A percentile compares a stretch with the other conserved stretches of the same genome.
These are phyloP conservation scores for Corythoichthys haematopterus DNA, from an alignment of 2,113 vertebrate genomes.

Conservation along the genomic window DNA sequence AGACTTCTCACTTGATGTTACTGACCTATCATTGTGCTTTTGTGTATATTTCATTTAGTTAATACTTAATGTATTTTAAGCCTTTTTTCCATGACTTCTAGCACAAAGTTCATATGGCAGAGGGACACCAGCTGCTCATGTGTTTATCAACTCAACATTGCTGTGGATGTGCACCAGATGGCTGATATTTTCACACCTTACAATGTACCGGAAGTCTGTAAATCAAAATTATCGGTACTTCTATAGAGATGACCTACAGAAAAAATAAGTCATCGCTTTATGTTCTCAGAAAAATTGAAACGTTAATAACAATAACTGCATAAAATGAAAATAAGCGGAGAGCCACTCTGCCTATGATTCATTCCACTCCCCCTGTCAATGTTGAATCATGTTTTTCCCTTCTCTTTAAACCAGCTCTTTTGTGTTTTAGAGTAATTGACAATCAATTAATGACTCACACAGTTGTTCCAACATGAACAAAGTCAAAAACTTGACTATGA, in stretches of 20 bases:
- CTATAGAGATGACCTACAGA: not conserved
- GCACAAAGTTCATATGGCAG: not conserved
- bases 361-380: slow-evolving; percentile 47
- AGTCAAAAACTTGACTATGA: slow-evolving; percentile 52
- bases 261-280: not conserved
- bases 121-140: not conserved
- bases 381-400: slow-evolving; percentile 12
- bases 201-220: not conserved
- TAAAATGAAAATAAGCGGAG: slow-evolving; percentile 20
- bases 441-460: slow-evolving; percentile 56
- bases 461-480: slow-evolving; percentile 30
- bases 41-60: no score
- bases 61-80: no score
- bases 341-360: slow-evolving; percentile 44
- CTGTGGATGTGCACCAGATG: not conserved
- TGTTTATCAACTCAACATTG: not conserved
- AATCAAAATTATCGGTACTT: not conserved
- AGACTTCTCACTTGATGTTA: no score
- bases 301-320: slow-evolving; percentile 8
- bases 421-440: slow-evolving; percentile 43
- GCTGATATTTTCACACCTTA: not conserved
- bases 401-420: slow-evolving; percentile 36
- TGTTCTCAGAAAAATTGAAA: slow-evolving; percentile 2
- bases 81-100: not conserved
- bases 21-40: no score